Conservation (phyloP, 2,888 invertebrate genomes). For the Micoletzkya japonica region DNA sequence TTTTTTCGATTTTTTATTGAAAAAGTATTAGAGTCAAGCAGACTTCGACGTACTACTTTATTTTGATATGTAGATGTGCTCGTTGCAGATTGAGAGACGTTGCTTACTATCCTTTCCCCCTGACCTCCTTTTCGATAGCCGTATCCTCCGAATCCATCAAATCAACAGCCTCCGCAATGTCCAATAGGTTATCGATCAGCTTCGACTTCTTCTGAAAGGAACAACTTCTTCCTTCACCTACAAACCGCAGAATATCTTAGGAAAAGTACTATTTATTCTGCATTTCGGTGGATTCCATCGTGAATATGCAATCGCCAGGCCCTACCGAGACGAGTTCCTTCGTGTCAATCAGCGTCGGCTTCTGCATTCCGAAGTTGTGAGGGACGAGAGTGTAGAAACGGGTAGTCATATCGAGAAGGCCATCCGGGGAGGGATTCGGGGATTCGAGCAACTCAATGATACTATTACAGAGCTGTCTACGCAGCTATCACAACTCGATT, state of each 20-base stretch:
- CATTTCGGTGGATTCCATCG: conserved; percentile 75
- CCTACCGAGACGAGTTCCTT: conserved; percentile 73
- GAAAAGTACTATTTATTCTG: no score
- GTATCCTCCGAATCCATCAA: conserved; percentile 73
- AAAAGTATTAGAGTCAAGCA: no score
- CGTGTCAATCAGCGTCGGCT: conserved; percentile 80
- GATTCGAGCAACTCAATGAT: conserved; percentile 64
- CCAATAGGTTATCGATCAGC: conserved; percentile 88
- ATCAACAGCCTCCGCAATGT: conserved; percentile 92
- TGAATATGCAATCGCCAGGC: conserved; percentile 31
- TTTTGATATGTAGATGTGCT: no score
- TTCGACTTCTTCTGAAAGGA: conserved; percentile 73
- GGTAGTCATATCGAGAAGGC: conserved; percentile 36
- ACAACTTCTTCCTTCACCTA: no score
- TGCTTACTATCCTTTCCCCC: conserved; percentile 53
- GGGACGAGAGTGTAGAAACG: conserved; percentile 90
- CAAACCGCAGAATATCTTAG: no score
- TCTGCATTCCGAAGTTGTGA: conserved; percentile 85
- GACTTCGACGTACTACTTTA: no score
- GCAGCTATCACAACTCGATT: no score
- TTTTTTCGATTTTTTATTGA: no score
- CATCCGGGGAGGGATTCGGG: conserved; percentile 71
- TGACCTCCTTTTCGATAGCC: conserved; percentile 38
- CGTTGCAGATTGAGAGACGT: conserved; percentile 40
- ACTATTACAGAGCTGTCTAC: no score